Evolutionary conservation across 2,113 vertebrate genomes (phyloP).

Genomic region (Mystacornis crossleyi): DNA sequence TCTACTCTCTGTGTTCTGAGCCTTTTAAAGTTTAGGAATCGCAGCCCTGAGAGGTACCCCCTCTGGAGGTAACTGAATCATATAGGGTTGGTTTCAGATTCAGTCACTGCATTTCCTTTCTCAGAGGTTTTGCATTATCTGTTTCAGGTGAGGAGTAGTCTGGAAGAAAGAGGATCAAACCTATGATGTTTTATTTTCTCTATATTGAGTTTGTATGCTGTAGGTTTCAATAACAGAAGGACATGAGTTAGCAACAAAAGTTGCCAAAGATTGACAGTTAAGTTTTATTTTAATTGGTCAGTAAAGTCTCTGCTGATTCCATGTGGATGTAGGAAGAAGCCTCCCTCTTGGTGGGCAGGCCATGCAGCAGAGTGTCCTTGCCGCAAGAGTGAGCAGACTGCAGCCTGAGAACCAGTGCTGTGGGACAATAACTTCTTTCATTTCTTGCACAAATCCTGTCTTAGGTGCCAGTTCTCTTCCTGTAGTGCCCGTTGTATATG

Average conservation of each 20-base stretch:
- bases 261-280: neutral
- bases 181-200: neutral
- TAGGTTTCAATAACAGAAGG: neutral
- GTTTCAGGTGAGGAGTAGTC: neutral
- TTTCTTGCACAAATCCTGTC: neutral
- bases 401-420: neutral
- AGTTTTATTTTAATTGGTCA: neutral
- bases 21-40: neutral
- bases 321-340: neutral
- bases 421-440: slow-evolving; percentile 26
- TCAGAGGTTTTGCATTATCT: neutral
- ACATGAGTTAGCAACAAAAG: neutral
- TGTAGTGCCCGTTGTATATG: neutral
- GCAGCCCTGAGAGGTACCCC: neutral
- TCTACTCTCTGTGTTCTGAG: neutral
- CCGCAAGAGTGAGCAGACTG: neutral
- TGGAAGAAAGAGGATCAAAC: neutral
- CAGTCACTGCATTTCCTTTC: neutral
- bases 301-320: neutral
- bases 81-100: neutral
- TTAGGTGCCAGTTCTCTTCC: neutral
- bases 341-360: neutral
- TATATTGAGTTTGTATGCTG: neutral
- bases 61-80: neutral
- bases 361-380: neutral